Evolutionary conservation across 2,113 vertebrate species (phyloP).

Genomic region (Damaliscus lunatus): DNA sequence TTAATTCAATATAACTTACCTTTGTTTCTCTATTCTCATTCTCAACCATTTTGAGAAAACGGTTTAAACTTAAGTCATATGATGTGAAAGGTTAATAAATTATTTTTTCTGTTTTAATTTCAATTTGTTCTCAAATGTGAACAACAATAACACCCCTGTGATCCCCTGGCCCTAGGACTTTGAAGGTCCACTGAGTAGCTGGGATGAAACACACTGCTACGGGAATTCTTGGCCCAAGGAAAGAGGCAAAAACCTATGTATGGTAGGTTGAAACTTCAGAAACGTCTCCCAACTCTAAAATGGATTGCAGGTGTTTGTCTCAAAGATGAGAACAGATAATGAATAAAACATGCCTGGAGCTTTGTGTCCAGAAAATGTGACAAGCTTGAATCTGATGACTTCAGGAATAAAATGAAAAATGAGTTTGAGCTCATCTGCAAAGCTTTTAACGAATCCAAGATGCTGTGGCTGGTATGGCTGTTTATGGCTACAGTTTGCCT

Average conservation of each 20-base stretch:
- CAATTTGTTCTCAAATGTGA: neutral
- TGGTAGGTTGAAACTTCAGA: neutral
- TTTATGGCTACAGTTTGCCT: neutral
- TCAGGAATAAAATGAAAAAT: slow-evolving; percentile 77
- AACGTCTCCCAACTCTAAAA: slow-evolving; percentile 48
- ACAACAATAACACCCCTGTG: neutral
- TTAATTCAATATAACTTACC: neutral
- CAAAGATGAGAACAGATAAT: slow-evolving; percentile 77
- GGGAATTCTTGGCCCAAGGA: neutral
- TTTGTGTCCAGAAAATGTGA: slow-evolving; percentile 76
- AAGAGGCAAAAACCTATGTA: neutral
- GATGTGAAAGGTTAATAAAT: neutral
- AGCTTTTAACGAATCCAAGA: slow-evolving; percentile 79
- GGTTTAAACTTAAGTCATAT: neutral
- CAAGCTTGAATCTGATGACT: slow-evolving; percentile 64
- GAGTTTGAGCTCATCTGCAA: slow-evolving; percentile 78
- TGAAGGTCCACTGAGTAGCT: neutral
- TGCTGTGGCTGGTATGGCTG: slow-evolving; percentile 45
- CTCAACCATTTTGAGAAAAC: neutral
- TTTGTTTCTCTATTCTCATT: neutral
- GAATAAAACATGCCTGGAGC: slow-evolving; percentile 80
- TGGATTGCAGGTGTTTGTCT: slow-evolving; percentile 79
- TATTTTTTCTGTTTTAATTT: neutral
- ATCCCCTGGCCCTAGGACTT: neutral
- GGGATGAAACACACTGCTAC: neutral